These are phyloP conservation scores for Erannis defoliaria DNA, from an alignment of 2,888 invertebrate genomes.

Conservation along the genomic window DNA sequence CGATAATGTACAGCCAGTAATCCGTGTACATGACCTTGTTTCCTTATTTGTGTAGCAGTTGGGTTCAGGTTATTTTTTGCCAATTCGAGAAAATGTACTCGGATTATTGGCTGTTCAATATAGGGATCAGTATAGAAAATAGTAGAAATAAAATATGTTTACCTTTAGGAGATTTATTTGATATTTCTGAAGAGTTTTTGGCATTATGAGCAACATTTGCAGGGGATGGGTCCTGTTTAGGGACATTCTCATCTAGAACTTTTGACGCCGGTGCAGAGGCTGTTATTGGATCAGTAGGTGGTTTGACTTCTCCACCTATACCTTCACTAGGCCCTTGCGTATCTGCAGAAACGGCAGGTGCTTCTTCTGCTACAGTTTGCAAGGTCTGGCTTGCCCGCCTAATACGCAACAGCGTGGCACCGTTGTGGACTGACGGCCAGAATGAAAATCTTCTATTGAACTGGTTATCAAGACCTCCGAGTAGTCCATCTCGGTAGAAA, in stretches of 20 bases:
- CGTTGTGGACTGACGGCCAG: constrained; percentile 72
- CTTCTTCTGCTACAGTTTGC: background rate
- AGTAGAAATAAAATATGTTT: background rate
- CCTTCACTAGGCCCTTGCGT: constrained; percentile 52
- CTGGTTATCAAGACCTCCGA: constrained; percentile 45
- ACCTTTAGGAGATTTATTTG: constrained; percentile 32
- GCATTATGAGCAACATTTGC: background rate
- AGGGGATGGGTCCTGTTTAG: background rate
- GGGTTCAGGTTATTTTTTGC: too few species aligned
- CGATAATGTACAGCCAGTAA: too few species aligned
- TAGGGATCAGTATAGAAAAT: background rate
- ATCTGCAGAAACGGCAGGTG: constrained; percentile 10
- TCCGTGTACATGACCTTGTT: too few species aligned
- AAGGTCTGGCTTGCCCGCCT: constrained; percentile 50
- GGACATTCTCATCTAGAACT: background rate
- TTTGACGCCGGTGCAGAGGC: background rate
- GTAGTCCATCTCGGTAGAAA: constrained; percentile 41
- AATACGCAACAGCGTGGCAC: constrained; percentile 55
- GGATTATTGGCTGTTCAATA: too few species aligned
- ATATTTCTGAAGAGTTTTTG: background rate
- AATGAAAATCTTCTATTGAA: constrained; percentile 60
- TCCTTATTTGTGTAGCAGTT: too few species aligned
- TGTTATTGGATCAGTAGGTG: background rate
- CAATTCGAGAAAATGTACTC: too few species aligned
- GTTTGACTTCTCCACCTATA: constrained; percentile 29